Base-by-base conservation (phyloP, 2,797 vertebrate genomes). In the Acrocephalus scirpaceus region DNA sequence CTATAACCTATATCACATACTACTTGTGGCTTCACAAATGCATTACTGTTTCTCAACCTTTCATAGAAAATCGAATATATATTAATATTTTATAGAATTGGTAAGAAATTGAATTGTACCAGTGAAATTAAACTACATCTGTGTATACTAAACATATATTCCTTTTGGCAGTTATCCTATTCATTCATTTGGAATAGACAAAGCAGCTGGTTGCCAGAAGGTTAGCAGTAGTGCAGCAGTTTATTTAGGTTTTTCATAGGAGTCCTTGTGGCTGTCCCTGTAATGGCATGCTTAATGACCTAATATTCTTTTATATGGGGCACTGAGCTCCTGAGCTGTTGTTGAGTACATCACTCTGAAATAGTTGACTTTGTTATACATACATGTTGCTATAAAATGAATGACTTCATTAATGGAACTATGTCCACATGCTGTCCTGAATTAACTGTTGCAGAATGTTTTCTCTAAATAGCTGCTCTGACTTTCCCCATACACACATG, bases 161-260 rank as follows among this genome's bases (percentile, higher is more conserved):
- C 65, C 44, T 91, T 92, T 94, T 97, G 79, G 92, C 94, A 79
- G 69, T 80, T 90, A 60, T 36, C 74, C 74, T 89, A 16, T 54
- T 92, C 69, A 42, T 95, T 96, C 95, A 82, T 81, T 95, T 4
- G 14, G 45, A 94, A 96, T 67, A 95, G 87, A 86, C 73, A 84
- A 94, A 96, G 85, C 95, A 95, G 93, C 92, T 96, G 87, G 70
- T 93, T 96, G 87, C 89, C 82, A 93, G 89, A 87, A 94, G 87
- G 79, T 77, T 86, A 77, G 40, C 72, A 74, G 65, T 72, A 66
- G 34, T 47, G 38, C 34, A 72, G 57, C 51, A 53, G 26, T 11
- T 84, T 75, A 79, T 73, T 83, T 45, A 56, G 47, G 5, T 19
- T 89, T 87, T 89, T 66, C 38, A 7, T 62, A 56, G 38, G 30